Conservation (phyloP, 2,888 invertebrate genomes). For the Yponomeuta evonymella region DNA sequence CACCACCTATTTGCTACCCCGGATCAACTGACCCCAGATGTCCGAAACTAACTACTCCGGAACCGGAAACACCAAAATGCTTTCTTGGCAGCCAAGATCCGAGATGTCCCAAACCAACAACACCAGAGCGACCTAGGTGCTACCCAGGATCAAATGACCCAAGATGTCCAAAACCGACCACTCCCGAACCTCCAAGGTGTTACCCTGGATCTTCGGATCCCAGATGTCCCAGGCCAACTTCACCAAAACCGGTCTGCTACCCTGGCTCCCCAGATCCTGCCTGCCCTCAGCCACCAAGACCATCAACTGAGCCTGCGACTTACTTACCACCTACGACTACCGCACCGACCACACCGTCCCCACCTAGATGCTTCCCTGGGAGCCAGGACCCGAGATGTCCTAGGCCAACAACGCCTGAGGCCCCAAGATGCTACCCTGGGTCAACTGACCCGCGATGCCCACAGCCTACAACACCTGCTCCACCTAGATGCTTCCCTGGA, state of each 20-base stretch:
- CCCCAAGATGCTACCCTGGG: conserved; percentile 36
- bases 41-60: conserved; percentile 23
- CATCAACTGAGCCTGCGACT: conserved; percentile 38
- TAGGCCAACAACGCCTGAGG: not conserved
- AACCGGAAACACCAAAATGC: conserved; percentile 23
- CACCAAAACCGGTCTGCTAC: conserved; percentile 23
- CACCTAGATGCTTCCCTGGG: conserved; percentile 29
- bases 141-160: conserved; percentile 30
- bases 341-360: conserved; percentile 27
- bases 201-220: conserved; percentile 23
- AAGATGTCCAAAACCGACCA: conserved; percentile 41
- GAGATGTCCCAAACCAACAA: conserved; percentile 23
- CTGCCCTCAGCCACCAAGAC: conserved; percentile 42
- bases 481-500: conserved; percentile 35
- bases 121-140: conserved; percentile 22
- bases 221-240: conserved; percentile 19
- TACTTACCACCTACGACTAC: conserved; percentile 33
- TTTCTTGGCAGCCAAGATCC: conserved; percentile 47
- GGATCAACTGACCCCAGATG: conserved; percentile 32
- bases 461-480: conserved; percentile 29
- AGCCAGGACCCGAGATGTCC: conserved; percentile 37
- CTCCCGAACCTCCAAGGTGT: conserved; percentile 25
- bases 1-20: conserved; percentile 28
- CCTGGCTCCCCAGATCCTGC: conserved; percentile 47
- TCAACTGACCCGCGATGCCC: conserved; percentile 32